Conservation (phyloP, 1,140 invertebrate species). For the Cyrtorhinus lividipennis region DNA sequence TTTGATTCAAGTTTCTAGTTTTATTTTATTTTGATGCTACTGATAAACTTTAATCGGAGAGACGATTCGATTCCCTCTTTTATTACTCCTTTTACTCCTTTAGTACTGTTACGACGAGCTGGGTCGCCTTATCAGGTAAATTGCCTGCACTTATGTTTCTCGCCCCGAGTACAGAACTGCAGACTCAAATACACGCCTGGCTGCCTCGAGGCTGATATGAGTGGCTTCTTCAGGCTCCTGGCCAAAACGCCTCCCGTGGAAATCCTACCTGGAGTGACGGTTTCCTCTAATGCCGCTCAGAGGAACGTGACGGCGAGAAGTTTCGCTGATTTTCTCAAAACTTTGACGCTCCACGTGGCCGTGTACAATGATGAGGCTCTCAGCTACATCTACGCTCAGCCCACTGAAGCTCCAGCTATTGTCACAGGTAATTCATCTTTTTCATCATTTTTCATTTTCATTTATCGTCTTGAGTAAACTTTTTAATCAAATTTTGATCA, state of each 20-base stretch:
- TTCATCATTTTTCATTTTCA: neutral
- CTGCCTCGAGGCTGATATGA: neutral
- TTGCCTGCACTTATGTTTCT: too few relatives aligned
- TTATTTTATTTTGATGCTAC: too few relatives aligned
- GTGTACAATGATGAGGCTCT: constrained; percentile 15
- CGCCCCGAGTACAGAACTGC: neutral
- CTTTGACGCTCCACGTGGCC: constrained; percentile 15
- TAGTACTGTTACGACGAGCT: too few relatives aligned
- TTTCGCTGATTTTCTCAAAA: constrained; percentile 1
- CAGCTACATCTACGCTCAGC: neutral
- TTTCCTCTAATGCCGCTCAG: neutral
- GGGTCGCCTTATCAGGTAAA: too few relatives aligned
- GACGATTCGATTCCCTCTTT: too few relatives aligned
- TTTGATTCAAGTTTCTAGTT: too few relatives aligned
- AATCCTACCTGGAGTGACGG: constrained; percentile 15
- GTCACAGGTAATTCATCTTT: neutral
- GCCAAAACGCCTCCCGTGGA: neutral
- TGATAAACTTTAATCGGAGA: too few relatives aligned
- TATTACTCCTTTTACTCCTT: too few relatives aligned
- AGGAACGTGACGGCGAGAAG: neutral
- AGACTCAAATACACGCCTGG: neutral
- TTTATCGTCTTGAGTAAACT: neutral
- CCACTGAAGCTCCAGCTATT: neutral
- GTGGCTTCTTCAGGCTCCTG: neutral
- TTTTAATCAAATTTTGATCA: neutral